phyloP scores from a whole-genome alignment of 1,140 invertebrate species.

The Araneus ventricosus region DNA sequence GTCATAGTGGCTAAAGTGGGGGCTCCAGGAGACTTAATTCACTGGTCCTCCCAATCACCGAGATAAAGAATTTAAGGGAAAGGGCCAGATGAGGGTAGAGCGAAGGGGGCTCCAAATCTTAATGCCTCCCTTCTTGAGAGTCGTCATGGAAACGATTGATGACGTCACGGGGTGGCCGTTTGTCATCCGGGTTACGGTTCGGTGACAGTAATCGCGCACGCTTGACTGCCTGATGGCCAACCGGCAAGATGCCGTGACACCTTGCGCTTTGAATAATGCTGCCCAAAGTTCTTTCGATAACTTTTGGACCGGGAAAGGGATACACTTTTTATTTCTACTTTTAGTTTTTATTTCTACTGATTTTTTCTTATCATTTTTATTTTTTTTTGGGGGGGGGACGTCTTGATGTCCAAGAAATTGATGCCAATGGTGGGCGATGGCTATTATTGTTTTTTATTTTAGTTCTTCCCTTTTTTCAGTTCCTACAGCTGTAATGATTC shows the following conservation, averaged over 20 bases:
- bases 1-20: constrained; percentile 25
- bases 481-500: constrained; percentile 58
- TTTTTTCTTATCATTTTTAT: constrained; percentile 42
- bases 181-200: constrained; percentile 72
- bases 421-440: constrained; percentile 58
- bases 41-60: constrained; percentile 4
- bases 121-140: constrained; percentile 73
- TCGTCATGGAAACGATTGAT: constrained; percentile 75
- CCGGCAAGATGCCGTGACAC: constrained; percentile 74
- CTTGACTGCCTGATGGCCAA: constrained; percentile 71
- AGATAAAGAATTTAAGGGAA: constrained; percentile 72
- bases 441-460: constrained; percentile 56
- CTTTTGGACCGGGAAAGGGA: constrained; percentile 69
- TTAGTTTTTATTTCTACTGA: background rate
- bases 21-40: constrained; percentile 33
- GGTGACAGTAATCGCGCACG: constrained; percentile 74
- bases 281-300: constrained; percentile 69
- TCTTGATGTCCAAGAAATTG: constrained; percentile 74
- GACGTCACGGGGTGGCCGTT: constrained; percentile 73
- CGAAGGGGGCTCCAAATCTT: constrained; percentile 59
- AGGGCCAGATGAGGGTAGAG: constrained; percentile 54
- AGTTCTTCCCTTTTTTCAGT: background rate
- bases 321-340: constrained; percentile 42
- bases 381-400: constrained; percentile 13
- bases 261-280: constrained; percentile 74